Evolutionary conservation across 2,113 vertebrate genomes (phyloP).

Genomic region (Pollimyrus isidori): DNA sequence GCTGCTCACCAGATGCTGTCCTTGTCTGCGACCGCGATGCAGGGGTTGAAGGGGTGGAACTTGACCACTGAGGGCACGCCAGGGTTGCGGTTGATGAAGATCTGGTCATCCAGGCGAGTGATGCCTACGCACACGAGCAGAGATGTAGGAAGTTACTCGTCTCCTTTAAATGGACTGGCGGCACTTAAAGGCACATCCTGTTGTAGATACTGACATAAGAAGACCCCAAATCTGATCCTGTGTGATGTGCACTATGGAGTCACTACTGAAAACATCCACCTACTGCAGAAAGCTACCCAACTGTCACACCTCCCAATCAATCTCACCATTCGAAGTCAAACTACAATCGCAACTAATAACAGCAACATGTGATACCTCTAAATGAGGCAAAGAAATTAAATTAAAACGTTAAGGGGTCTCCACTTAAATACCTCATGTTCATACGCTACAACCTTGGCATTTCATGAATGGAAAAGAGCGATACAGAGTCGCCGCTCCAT

Average conservation of each 20-base stretch:
- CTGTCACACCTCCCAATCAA: background rate
- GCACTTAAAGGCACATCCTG: background rate
- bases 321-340: background rate
- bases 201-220: background rate
- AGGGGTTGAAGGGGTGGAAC: slow-evolving; percentile 93
- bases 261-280: background rate
- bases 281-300: background rate
- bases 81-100: slow-evolving; percentile 95
- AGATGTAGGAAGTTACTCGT: background rate
- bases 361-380: background rate
- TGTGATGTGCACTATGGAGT: background rate
- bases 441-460: background rate
- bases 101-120: slow-evolving; percentile 88
- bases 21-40: slow-evolving; percentile 90
- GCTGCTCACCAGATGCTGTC: slow-evolving; percentile 87
- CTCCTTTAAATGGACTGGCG: background rate
- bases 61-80: slow-evolving; percentile 92
- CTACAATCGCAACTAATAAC: background rate
- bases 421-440: background rate
- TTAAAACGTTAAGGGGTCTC: background rate
- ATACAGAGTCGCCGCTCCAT: background rate
- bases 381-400: background rate
- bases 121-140: slow-evolving; percentile 59
- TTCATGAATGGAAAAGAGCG: background rate
- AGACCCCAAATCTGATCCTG: background rate